These are phyloP conservation scores for Fukomys damarensis DNA, from an alignment of 2,113 vertebrate genomes.

Conservation along the genomic window DNA sequence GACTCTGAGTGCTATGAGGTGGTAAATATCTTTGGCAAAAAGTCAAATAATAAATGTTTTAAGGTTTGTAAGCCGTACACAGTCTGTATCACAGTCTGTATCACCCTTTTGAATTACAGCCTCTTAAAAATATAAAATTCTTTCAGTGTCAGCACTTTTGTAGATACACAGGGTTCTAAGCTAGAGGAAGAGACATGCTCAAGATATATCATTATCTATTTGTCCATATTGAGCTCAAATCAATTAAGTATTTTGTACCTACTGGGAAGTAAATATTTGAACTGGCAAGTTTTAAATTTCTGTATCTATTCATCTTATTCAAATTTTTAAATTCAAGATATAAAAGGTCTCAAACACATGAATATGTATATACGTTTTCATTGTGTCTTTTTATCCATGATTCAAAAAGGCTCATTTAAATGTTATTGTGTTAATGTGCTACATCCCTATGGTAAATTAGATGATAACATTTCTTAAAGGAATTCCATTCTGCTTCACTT, in stretches of 20 bases:
- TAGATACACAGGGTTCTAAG: not conserved
- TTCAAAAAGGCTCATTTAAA: not conserved
- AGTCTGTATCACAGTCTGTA: not conserved
- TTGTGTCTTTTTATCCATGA: not conserved
- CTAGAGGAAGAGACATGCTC: not conserved
- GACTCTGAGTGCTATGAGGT: not conserved
- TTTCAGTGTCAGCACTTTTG: not conserved
- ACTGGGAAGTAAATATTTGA: not conserved
- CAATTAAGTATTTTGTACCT: not conserved
- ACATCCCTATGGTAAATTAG: not conserved
- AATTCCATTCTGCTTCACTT: not conserved
- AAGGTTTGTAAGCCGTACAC: not conserved
- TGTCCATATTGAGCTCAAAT: not conserved
- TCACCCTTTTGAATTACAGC: not conserved
- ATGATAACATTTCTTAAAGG: conserved; percentile 25
- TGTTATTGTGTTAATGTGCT: not conserved
- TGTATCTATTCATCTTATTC: not conserved
- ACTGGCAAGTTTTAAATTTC: not conserved
- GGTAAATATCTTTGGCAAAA: not conserved
- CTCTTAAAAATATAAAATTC: not conserved
- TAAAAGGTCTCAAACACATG: conserved; percentile 12
- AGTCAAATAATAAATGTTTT: conserved; percentile 14
- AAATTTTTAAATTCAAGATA: conserved; percentile 23
- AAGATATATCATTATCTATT: not conserved
- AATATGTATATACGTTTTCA: conserved; percentile 11